Base-by-base conservation (phyloP, 2,113 vertebrate species). In the Oxyura jamaicensis region DNA sequence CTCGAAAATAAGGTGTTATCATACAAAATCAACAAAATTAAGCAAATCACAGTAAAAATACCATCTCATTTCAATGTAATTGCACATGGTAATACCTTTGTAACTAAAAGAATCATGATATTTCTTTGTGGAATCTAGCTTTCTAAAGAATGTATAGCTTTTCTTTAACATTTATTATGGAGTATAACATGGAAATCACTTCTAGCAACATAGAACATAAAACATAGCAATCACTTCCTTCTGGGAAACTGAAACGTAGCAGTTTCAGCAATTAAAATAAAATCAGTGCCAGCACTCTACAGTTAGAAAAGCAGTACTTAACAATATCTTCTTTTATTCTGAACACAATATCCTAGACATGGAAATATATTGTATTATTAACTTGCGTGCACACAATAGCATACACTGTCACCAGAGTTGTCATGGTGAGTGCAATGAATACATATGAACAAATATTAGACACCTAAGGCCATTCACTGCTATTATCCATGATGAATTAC, bases 361-460 rank as follows among this genome's bases (percentile, higher is more conserved):
- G 44, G 41, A 76, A 78, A 69, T 52, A 21, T 17, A 35, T 14
- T 17, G 22, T 46, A 42, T 33, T 46, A 56, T 71, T 72, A 78
- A 74, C 53, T 20, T 71, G 46, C 42, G 13, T 33, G 35, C 31
- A 60, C 18, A 59, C 39, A 55, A 42, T 50, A 15, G 18, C 52
- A 77, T 73, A 33, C 53, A 22, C n/a, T 83, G 7, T 50, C 35
- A 48, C 11, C 25, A 67, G 29, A 83, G 62, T 62, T 94, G 73
- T 71, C 68, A 60, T 35, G 25, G 67, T 76, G 59, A 88, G 77
- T 13, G 59, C 46, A 50, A 55, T 18, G 46, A 88, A 75, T 83
- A 72, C 36, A 62, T 83, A 53, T 50, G 52, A 86, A 79, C 82
- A 95, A 85, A 74, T 90, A 75, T 28, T 65, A 90, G 87, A 75